Evolutionary conservation across 2,888 invertebrate genomes (phyloP).

Genomic region (Chrysolina haemoptera): DNA sequence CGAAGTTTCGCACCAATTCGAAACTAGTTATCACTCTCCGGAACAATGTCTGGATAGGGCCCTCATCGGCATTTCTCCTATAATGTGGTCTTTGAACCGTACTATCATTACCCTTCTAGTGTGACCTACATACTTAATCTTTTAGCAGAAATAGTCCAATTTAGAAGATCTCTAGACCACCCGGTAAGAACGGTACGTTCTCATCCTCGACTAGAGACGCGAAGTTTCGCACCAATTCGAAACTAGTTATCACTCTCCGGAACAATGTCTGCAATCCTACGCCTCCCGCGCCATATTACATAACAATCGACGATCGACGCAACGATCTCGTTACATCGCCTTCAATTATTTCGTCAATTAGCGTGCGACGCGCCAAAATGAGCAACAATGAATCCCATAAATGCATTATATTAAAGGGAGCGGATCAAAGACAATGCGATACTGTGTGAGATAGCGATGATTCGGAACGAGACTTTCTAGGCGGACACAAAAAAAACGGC

Average conservation of each 20-base stretch:
- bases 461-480: conserved; percentile 3
- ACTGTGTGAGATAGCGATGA: not conserved
- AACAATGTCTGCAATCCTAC: not conserved
- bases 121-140: not conserved
- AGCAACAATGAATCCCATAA: conserved; percentile 3
- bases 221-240: not conserved
- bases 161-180: not conserved
- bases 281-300: not conserved
- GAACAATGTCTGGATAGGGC: not conserved
- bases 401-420: not conserved
- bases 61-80: too few relatives aligned
- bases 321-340: conserved; percentile 11
- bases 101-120: not conserved
- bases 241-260: not conserved
- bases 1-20: not conserved
- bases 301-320: conserved; percentile 8
- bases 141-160: not conserved
- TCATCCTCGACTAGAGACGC: not conserved
- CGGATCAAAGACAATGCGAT: conserved; percentile 1
- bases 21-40: not conserved
- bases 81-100: not conserved
- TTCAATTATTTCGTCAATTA: conserved; percentile 16
- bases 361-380: not conserved
- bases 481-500: not conserved
- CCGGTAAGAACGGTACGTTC: not conserved